Evolutionary conservation across 1,140 invertebrate species (phyloP).

Genomic region (Drosophila mojavensis): DNA sequence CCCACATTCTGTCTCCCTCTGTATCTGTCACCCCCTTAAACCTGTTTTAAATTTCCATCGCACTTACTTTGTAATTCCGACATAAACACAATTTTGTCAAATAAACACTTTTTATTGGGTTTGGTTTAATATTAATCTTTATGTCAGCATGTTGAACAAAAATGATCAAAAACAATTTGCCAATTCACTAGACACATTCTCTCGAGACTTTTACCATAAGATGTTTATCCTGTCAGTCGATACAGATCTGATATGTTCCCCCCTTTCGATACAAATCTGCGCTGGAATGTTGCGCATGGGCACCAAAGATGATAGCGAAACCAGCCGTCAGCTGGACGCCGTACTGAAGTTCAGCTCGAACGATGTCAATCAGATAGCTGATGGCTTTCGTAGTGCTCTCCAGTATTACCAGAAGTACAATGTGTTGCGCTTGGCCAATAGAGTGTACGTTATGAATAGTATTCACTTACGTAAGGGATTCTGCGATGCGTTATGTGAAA

Average conservation of each 20-base stretch:
- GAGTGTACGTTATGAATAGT: constrained; percentile 86
- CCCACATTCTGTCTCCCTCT: no score
- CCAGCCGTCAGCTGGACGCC: constrained; percentile 84
- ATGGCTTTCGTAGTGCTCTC: constrained; percentile 52
- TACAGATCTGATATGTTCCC: constrained; percentile 84
- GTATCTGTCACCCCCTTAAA: no score
- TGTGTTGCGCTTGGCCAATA: constrained; percentile 86
- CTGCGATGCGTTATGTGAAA: constrained; percentile 83
- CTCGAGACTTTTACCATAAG: constrained; percentile 33
- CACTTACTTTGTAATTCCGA: no score
- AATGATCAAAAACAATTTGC: constrained; percentile 14
- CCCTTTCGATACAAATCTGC: constrained; percentile 83
- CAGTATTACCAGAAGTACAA: constrained; percentile 70
- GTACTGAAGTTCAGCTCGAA: constrained; percentile 75
- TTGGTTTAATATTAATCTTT: not conserved
- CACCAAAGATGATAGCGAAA: constrained; percentile 84
- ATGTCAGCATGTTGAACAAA: not conserved
- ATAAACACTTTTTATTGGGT: not conserved
- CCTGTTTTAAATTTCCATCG: no score
- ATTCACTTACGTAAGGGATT: constrained; percentile 79
- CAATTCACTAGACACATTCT: constrained; percentile 45
- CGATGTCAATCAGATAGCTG: constrained; percentile 35
- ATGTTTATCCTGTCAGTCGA: constrained; percentile 27
- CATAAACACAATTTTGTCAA: not conserved
- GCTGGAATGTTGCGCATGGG: constrained; percentile 84